These are phyloP conservation scores for Paraplagusia blochii DNA, from an alignment of 2,113 vertebrate species.

Conservation along the genomic window DNA sequence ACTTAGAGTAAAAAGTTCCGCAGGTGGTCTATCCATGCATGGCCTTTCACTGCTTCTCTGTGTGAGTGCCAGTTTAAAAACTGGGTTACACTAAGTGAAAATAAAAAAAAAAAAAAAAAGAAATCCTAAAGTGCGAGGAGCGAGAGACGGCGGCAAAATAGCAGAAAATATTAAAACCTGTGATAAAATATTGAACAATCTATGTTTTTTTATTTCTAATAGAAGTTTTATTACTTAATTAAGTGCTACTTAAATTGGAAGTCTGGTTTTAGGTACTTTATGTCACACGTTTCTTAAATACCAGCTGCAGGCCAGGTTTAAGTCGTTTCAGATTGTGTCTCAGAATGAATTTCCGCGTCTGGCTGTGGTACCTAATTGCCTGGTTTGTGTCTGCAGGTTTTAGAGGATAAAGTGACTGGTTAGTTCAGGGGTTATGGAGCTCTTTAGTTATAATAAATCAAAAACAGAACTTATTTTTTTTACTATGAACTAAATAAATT, in stretches of 20 bases:
- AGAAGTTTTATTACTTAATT: no score
- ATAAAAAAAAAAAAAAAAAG: no score
- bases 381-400: no score
- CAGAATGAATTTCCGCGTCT: neutral
- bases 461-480: no score
- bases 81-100: slow-evolving; percentile 17
- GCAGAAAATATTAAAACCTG: slow-evolving; percentile 1
- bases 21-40: slow-evolving; percentile 32
- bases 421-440: neutral
- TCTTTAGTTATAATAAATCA: slow-evolving; percentile 8
- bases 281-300: slow-evolving; percentile 15
- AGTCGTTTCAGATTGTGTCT: slow-evolving; percentile 27
- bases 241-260: neutral
- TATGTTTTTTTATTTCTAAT: no score
- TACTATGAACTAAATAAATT: no score
- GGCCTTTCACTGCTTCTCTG: slow-evolving; percentile 39
- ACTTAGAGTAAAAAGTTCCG: slow-evolving; percentile 31
- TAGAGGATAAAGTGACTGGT: no score
- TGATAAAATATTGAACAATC: slow-evolving; percentile 4
- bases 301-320: slow-evolving; percentile 2
- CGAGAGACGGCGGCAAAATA: slow-evolving; percentile 4
- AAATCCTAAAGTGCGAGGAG: slow-evolving; percentile 9
- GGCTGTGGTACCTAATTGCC: no score
- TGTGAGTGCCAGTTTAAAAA: slow-evolving; percentile 31
- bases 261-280: neutral